Base-by-base conservation (phyloP, 2,888 invertebrate species). In the Zhengitettix transpicula region DNA sequence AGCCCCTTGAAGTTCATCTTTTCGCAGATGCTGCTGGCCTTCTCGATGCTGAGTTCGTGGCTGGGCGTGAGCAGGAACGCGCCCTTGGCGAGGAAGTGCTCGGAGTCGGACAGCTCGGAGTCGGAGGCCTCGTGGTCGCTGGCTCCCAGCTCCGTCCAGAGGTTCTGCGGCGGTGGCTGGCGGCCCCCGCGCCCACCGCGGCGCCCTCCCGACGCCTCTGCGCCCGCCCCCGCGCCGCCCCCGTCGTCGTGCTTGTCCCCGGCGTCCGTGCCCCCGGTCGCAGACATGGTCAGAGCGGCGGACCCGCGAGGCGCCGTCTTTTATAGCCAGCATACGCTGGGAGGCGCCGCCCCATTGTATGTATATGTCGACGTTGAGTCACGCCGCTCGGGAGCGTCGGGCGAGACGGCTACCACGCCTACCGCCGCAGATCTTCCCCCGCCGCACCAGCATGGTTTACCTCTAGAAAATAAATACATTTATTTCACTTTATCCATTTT, bases 21-120 rank as follows among this genome's bases (percentile, higher is more conserved):
- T 78, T 90, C 90, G 75, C 89, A 89, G 69, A 90, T 88, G 67
- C 85, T 78, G 52, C 88, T 87, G 3, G 89, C 89, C 66, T 89
- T 87, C 74, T 90, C 89, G 81, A 90, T 83, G 70, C 85, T 87
- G 67, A 90, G 78, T 70, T 90, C 89, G 74, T 89, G 87, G 58
- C 89, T 89, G 52, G 90, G 90, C 55, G 90, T 90, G 67, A 90
- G 77, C 57, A 90, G 81, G 73, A 90, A 90, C 52, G 89, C 89
- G 56, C 84, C 84, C 75, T 68, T 67, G 69, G 87, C 85, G 67
- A 89, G 78, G 73, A 89, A 89, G 71, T 87, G 83, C 63, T 83
- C 84, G 11, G 81, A 80, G 70, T 85, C 83, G 67, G 85, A 84
- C 61, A 87, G 78, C 68, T 89, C 89, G 68, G 87, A 88, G 72